phyloP scores from a whole-genome alignment of 2,113 vertebrate species.

The Onychorhynchus coronatus region DNA sequence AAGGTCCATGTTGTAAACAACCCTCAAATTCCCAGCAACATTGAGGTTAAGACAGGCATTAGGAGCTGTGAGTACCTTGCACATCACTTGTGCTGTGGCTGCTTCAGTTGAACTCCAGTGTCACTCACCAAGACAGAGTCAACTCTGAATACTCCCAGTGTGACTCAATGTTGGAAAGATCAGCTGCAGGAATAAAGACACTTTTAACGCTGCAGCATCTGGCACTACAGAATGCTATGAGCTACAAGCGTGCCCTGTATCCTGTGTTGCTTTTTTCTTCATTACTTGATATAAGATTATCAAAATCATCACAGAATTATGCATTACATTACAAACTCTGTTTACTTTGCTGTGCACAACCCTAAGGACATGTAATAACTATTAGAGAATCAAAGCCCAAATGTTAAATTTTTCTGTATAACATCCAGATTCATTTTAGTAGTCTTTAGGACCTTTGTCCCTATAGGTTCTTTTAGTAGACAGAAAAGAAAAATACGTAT shows the following conservation, averaged over 20 bases:
- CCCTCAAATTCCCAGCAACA: not conserved
- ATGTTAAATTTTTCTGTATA: not conserved
- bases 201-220: not conserved
- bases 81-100: not conserved
- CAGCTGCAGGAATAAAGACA: not conserved
- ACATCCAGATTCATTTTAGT: not conserved
- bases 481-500: not conserved
- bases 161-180: not conserved
- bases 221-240: accelerated
- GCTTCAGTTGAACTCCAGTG: not conserved
- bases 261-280: not conserved
- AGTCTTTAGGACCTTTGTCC: not conserved
- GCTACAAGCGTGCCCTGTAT: not conserved
- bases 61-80: not conserved
- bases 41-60: not conserved
- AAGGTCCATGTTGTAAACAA: not conserved
- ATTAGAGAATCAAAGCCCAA: not conserved
- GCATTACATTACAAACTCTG: not conserved
- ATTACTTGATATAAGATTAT: not conserved
- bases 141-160: too few species aligned
- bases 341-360: not conserved
- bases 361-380: not conserved
- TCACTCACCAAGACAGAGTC: not conserved
- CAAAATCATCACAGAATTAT: not conserved
- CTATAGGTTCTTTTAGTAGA: not conserved